Base-by-base conservation (phyloP, 1,140 invertebrate species). In the Brachionus paranguensis region DNA sequence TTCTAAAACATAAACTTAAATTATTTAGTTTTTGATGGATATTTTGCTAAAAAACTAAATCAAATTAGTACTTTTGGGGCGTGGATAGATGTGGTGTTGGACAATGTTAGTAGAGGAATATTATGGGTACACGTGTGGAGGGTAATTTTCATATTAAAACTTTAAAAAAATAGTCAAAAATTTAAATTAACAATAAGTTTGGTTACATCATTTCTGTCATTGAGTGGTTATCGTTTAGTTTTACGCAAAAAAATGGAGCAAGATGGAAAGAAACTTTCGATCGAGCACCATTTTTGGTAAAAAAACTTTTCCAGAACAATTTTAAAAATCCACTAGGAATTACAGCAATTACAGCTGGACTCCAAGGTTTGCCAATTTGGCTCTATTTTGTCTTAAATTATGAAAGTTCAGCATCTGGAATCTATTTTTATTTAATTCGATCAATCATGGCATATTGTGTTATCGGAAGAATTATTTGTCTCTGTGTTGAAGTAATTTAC, bases 81-180 rank as follows among this genome's bases (percentile, higher is more conserved):
- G 10, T 84, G 84, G 84, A 37, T 84, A 5, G 84, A 84, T 50
- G 72, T 84, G 11, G 17, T 84, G 14, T 29, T 76, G 14, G 84
- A 84, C 43, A 84, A 78, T 81, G 0, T 84, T 1, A 47, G 70
- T 12, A 11, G 84, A 45, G 68, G 64, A 20, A 72, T 83, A 29
- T 14, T 83, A 33, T 83, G 81, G 81, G 17, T 45, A 10, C 29
- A 81, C 17, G 12, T 81, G 3, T 64, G 17, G 12, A 24, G 64
- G 20, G 78, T 81, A 83, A 45, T 24, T 12, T 43, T 47, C 20
- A 24, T 20, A 29, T 45, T 41, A 6, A 20, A 27, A 37, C 20
- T 27, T 53, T 0, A 50, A 14, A 50, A 37, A 37, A 37, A 37
- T 29, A 53, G 2, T 37, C 20, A 68, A 27, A 29, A 7, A 41